phyloP scores from a whole-genome alignment of 2,797 vertebrate genomes.

The Euthynnus affinis region DNA sequence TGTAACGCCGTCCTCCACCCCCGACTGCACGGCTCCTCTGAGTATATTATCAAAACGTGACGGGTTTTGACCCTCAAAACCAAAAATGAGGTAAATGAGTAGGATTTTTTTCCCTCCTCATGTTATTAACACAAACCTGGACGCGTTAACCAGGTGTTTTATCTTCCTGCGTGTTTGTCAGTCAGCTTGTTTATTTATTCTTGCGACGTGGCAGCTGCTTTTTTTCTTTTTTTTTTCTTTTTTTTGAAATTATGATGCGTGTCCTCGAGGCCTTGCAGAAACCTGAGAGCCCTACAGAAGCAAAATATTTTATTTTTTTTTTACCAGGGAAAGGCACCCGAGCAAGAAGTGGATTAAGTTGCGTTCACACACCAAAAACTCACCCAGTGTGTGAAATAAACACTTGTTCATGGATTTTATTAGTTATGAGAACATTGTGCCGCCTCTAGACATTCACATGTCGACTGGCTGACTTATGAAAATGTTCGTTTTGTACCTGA shows the following conservation, averaged over 20 bases:
- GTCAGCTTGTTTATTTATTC: slow-evolving; percentile 24
- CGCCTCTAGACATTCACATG: neutral
- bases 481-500: neutral
- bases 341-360: neutral
- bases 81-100: neutral
- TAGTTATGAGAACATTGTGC: neutral
- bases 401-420: neutral
- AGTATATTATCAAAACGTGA: slow-evolving; percentile 1
- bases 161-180: slow-evolving; percentile 2
- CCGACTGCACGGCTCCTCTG: slow-evolving; percentile 1
- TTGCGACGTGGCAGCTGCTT: slow-evolving; percentile 14
- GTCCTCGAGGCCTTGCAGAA: slow-evolving; percentile 32
- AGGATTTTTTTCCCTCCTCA: neutral
- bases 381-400: neutral
- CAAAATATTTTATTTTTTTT: neutral
- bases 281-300: slow-evolving; percentile 15
- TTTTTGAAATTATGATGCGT: slow-evolving; percentile 25
- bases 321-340: neutral
- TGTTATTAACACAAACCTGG: neutral
- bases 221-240: too few species aligned
- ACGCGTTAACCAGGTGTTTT: neutral
- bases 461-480: neutral
- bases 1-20: slow-evolving; percentile 17
- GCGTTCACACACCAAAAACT: neutral
- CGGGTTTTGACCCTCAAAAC: slow-evolving; percentile 3